Evolutionary conservation across 92 coral and sea anemone species (phyloP), one percentile per base, ranked within the genome.

Genomic region (Chrysogorgia sp.): DNA sequence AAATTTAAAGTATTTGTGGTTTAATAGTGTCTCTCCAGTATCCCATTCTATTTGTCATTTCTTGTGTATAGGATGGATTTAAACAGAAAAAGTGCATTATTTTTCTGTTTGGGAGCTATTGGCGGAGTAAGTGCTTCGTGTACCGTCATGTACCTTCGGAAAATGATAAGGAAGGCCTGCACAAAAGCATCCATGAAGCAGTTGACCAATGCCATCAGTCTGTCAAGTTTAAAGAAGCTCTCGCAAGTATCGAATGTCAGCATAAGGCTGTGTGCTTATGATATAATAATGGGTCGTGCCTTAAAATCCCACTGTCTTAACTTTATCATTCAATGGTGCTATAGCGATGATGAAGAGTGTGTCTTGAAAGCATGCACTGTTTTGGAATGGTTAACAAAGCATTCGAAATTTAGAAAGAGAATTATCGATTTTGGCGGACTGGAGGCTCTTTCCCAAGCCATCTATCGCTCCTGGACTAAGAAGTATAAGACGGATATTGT

Each of bases 351-450:
- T 22, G 96, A 92, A 35, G 59, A 79, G 15, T 85, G 86, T 60
- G 88, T 96, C 1, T 82, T 96, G 84, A 96, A 96, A 71, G 97
- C 92, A 1, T 85, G 87, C 14, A 87, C 88, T 32, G 97, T 88
- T 7, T 61, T 96, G 19, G 92, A 90, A 7, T 77, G 88, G n/a
- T 72, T 96, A 19, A 87, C 86, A 41, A 96, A 89, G 71, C 87
- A 84, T 37, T 62, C 86, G 1, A 96, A 90, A 25, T 82, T 56
- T 57, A 34, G 81, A 15, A 86, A 68, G 7, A 82, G 88, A 61
- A 20, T 96, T 40, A 24, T 92, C 24, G 71, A 64, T n/a, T 84
- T 64, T 62, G 90, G 93, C 15, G 90, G 77, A 47, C 55, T 96
- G 2, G 91, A 89, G 74, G 85, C 89, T 40, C 83, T 96, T n/a